phyloP scores from a whole-genome alignment of 2,888 invertebrate genomes.

The Lepidochitona cinerea region DNA sequence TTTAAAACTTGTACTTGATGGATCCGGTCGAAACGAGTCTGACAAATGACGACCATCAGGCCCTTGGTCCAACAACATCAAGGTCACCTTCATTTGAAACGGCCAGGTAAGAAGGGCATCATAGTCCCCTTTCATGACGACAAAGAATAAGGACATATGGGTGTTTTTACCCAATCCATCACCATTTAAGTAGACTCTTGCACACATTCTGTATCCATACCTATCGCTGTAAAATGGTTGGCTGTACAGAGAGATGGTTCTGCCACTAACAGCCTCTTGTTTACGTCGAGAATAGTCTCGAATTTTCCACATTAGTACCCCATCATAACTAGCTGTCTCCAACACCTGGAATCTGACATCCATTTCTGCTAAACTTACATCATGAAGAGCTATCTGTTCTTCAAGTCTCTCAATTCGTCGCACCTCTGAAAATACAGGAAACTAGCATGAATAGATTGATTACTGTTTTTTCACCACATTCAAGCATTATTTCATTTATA shows the following conservation, averaged over 20 bases:
- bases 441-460: too few relatives aligned
- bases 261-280: conserved; percentile 52
- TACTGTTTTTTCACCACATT: too few relatives aligned
- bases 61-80: conserved; percentile 62
- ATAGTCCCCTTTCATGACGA: conserved; percentile 65
- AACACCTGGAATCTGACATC: conserved; percentile 59
- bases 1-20: conserved; percentile 58
- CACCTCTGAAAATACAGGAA: too few relatives aligned
- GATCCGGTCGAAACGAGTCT: conserved; percentile 65
- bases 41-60: conserved; percentile 41
- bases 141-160: conserved; percentile 66
- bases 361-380: conserved; percentile 55
- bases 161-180: conserved; percentile 65
- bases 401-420: too few relatives aligned
- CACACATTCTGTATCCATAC: conserved; percentile 68
- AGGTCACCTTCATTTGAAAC: conserved; percentile 59
- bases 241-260: conserved; percentile 60
- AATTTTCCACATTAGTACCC: conserved; percentile 64
- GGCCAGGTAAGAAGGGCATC: conserved; percentile 66
- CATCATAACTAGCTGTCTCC: conserved; percentile 60
- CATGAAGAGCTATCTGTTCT: conserved; percentile 41
- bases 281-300: conserved; percentile 55
- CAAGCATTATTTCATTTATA: too few relatives aligned
- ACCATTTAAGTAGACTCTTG: conserved; percentile 65
- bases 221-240: conserved; percentile 65